Evolutionary conservation across 1,140 invertebrate genomes (phyloP).

Genomic region (Drosophila setifemur): DNA sequence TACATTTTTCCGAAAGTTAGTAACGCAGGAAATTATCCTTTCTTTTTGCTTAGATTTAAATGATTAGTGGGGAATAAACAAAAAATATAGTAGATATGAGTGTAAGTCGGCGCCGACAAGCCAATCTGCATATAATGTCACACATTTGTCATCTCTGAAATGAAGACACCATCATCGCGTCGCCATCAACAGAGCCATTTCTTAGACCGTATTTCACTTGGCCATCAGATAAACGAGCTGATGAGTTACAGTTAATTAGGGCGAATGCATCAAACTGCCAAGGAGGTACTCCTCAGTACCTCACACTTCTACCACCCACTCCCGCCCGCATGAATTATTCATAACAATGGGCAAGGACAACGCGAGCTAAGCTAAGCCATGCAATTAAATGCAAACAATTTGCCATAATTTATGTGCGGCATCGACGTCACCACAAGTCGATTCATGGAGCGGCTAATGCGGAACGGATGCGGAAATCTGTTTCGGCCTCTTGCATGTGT

Average conservation of each 20-base stretch:
- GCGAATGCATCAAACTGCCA: slow-evolving; percentile 57
- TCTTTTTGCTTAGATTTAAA: too few species aligned
- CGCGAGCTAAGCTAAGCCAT: slow-evolving; percentile 32
- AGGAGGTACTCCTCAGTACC: background rate
- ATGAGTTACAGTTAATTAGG: slow-evolving; percentile 71
- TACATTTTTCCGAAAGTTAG: too few species aligned
- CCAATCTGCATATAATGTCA: background rate
- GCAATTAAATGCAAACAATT: slow-evolving; percentile 79
- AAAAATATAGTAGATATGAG: too few species aligned
- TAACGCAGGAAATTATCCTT: too few species aligned
- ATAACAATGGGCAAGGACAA: slow-evolving; percentile 36
- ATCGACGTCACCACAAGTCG: slow-evolving; percentile 39
- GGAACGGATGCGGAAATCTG: slow-evolving; percentile 75
- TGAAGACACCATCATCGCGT: slow-evolving; percentile 14
- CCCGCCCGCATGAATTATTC: slow-evolving; percentile 53
- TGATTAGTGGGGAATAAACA: too few species aligned
- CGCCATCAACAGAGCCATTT: background rate
- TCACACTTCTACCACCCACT: background rate
- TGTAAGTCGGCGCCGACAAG: too few species aligned
- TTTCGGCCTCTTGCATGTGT: slow-evolving; percentile 32
- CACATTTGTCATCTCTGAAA: slow-evolving; percentile 51
- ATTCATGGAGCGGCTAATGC: slow-evolving; percentile 60
- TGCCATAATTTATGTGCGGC: slow-evolving; percentile 73
- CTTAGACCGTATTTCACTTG: slow-evolving; percentile 32
- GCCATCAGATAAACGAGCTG: slow-evolving; percentile 57